Evolutionary conservation across 2,797 vertebrate genomes (phyloP).

Genomic region (Pteronotus mesoamericanus): DNA sequence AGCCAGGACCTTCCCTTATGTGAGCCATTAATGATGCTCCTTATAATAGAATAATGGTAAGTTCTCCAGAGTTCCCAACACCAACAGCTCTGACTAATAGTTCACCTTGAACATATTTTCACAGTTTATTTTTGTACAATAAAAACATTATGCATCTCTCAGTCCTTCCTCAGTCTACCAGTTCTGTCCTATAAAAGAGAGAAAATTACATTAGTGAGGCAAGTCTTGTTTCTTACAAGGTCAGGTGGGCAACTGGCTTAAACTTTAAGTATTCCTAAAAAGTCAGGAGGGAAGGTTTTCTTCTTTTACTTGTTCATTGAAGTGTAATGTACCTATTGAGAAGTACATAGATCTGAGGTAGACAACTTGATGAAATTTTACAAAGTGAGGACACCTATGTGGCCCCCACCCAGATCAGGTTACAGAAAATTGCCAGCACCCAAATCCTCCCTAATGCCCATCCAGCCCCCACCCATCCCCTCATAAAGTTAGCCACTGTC

Average conservation of each 20-base stretch:
- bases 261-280: not conserved
- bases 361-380: not conserved
- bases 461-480: too few relatives aligned
- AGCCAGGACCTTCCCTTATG: not conserved
- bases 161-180: not conserved
- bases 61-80: not conserved
- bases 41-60: not conserved
- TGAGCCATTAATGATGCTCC: not conserved
- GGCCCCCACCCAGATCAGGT: not conserved
- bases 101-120: not conserved
- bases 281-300: not conserved
- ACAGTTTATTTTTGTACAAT: not conserved
- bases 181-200: not conserved
- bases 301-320: not conserved
- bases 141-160: not conserved
- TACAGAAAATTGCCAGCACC: not conserved
- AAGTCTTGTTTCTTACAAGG: not conserved
- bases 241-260: not conserved
- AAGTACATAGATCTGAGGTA: not conserved
- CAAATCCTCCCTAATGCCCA: not conserved
- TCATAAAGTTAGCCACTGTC: not conserved
- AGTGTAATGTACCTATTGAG: not conserved
- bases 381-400: not conserved
- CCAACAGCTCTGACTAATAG: not conserved
- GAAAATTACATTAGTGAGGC: not conserved